Conservation (phyloP, 2,797 vertebrate species). For the Gambelia wislizenii region DNA sequence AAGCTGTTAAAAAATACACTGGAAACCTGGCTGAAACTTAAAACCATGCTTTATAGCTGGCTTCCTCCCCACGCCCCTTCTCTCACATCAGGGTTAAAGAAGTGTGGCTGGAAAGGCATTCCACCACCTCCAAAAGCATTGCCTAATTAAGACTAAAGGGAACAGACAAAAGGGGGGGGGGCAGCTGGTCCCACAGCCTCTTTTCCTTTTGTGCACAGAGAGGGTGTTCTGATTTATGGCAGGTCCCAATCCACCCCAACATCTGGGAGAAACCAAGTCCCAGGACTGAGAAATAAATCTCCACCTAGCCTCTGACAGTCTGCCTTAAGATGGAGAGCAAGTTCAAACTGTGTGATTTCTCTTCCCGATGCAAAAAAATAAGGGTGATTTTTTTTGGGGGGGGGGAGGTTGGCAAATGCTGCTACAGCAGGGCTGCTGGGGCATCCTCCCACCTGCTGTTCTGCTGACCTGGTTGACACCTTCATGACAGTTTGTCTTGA, state of each 20-base stretch:
- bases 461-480: not conserved
- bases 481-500: rapidly evolving
- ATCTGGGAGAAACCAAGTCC: not conserved
- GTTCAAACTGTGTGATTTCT: not conserved
- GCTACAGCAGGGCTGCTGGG: constrained; percentile 4
- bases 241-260: not conserved
- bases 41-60: constrained; percentile 14
- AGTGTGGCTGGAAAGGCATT: not conserved
- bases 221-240: not conserved
- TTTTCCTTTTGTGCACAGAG: not conserved
- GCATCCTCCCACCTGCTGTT: not conserved
- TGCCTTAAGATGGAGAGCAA: rapidly evolving
- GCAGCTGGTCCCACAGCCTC: constrained; percentile 20
- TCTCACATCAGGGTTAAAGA: not conserved
- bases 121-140: too few relatives aligned
- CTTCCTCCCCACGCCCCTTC: not conserved
- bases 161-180: constrained; percentile 17
- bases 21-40: constrained; percentile 29
- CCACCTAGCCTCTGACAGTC: not conserved
- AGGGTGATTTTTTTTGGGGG: not conserved
- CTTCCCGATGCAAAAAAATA: not conserved
- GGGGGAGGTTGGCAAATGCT: not conserved
- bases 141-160: constrained; percentile 59
- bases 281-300: not conserved
- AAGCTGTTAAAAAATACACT: constrained; percentile 44